These are phyloP conservation scores for Eurytoma californica DNA, from an alignment of 2,888 invertebrate species.

Conservation along the genomic window DNA sequence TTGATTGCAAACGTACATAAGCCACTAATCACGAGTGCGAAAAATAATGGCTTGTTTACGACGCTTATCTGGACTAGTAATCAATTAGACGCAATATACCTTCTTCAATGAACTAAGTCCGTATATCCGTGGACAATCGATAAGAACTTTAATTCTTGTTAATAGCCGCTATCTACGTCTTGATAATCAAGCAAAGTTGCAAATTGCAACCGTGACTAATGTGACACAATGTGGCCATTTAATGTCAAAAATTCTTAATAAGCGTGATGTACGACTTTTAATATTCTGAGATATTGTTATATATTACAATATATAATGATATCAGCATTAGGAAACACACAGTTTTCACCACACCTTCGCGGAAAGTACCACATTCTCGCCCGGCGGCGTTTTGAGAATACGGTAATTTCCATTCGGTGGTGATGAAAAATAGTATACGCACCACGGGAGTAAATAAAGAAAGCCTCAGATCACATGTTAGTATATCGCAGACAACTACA, in stretches of 20 bases:
- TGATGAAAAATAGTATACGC: too few species aligned
- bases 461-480: too few species aligned
- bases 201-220: conserved; percentile 12
- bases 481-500: too few species aligned
- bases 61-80: conserved; percentile 24
- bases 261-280: neutral
- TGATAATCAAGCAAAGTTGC: neutral
- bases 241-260: conserved; percentile 4
- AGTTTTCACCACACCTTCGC: too few species aligned
- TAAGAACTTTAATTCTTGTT: conserved; percentile 22
- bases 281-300: too few species aligned
- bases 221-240: neutral
- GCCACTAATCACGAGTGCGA: conserved; percentile 11
- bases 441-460: too few species aligned
- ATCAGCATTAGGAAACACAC: too few species aligned
- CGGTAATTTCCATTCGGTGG: too few species aligned
- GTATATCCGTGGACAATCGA: neutral
- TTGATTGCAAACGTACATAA: too few species aligned
- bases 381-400: too few species aligned
- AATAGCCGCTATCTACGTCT: neutral
- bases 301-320: too few species aligned
- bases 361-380: too few species aligned
- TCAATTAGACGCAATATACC: neutral
- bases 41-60: conserved; percentile 38
- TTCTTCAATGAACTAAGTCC: neutral